These are phyloP conservation scores for Scelioninae gen. 1 DNA, from an alignment of 2,888 invertebrate species.

Conservation along the genomic window DNA sequence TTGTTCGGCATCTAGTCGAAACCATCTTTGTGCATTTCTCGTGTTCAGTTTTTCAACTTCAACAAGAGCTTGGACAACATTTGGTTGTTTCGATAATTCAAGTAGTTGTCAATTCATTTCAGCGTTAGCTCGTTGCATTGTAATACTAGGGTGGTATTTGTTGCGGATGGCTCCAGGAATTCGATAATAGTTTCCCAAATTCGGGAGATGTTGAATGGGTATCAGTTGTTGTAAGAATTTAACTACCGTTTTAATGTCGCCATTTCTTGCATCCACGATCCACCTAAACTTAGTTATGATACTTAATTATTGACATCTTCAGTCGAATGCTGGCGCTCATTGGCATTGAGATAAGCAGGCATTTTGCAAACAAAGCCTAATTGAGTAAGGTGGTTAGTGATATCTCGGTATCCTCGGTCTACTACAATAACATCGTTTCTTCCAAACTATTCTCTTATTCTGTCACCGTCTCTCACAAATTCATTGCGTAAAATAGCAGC, in stretches of 20 bases:
- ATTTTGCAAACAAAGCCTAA: constrained; percentile 39
- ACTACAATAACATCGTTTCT: constrained; percentile 58
- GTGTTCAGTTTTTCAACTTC: constrained; percentile 53
- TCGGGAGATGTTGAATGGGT: neutral
- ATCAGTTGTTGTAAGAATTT: constrained; percentile 14
- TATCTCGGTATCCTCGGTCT: constrained; percentile 64
- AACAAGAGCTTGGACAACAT: constrained; percentile 57
- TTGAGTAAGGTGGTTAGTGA: constrained; percentile 24
- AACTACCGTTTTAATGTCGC: constrained; percentile 61
- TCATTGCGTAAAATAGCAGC: constrained; percentile 32
- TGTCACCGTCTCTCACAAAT: constrained; percentile 27
- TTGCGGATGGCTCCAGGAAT: constrained; percentile 38
- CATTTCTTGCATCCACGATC: constrained; percentile 55
- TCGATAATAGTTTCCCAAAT: neutral
- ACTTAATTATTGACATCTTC: constrained; percentile 63
- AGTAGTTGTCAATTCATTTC: constrained; percentile 41
- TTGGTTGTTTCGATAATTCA: constrained; percentile 37
- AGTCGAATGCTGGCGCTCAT: constrained; percentile 54
- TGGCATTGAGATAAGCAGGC: constrained; percentile 20
- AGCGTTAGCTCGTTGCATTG: constrained; percentile 54
- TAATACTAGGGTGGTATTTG: constrained; percentile 48
- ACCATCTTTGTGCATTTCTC: constrained; percentile 56
- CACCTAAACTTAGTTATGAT: constrained; percentile 7
- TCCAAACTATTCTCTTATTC: constrained; percentile 50
- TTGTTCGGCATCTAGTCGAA: constrained; percentile 38